Conservation (phyloP, 2,113 vertebrate species). For the Coregonus clupeaformis region DNA sequence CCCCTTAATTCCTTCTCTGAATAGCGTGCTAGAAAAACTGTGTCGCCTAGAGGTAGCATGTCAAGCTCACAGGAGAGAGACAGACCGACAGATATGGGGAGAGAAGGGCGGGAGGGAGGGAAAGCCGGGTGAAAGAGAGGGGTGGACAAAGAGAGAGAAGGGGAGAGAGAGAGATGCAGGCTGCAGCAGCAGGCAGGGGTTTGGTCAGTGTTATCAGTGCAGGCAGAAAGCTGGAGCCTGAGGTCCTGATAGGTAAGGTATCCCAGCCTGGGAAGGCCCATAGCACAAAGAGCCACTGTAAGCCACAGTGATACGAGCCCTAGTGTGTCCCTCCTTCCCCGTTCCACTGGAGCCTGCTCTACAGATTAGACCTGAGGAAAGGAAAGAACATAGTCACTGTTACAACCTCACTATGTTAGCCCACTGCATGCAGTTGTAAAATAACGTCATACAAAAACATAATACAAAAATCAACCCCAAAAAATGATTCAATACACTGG, state of each 20-base stretch:
- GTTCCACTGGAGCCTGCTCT: background rate
- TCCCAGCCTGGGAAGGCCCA: slow-evolving; percentile 13
- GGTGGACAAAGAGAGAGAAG: background rate
- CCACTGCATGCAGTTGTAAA: background rate
- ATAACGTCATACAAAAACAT: background rate
- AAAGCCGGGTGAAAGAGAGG: background rate
- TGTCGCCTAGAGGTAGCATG: slow-evolving; percentile 12
- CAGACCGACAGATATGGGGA: background rate
- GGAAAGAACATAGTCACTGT: background rate
- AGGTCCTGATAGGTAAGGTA: slow-evolving; percentile 15
- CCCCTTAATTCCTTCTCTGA: background rate
- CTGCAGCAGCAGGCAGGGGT: background rate
- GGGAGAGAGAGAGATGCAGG: background rate
- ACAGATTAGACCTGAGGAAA: background rate
- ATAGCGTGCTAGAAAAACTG: slow-evolving; percentile 7
- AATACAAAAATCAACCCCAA: too few relatives aligned
- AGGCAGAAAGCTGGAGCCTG: slow-evolving; percentile 32
- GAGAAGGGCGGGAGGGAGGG: slow-evolving; percentile 10
- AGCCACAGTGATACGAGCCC: background rate
- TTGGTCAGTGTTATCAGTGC: slow-evolving; percentile 22
- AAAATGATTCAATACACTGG: background rate
- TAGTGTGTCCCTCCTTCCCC: background rate
- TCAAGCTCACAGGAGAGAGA: background rate
- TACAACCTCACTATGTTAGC: background rate
- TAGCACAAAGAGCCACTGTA: slow-evolving; percentile 34